Evolutionary conservation across 2,797 vertebrate species (phyloP).

Genomic region (Diglossa cyanea): DNA sequence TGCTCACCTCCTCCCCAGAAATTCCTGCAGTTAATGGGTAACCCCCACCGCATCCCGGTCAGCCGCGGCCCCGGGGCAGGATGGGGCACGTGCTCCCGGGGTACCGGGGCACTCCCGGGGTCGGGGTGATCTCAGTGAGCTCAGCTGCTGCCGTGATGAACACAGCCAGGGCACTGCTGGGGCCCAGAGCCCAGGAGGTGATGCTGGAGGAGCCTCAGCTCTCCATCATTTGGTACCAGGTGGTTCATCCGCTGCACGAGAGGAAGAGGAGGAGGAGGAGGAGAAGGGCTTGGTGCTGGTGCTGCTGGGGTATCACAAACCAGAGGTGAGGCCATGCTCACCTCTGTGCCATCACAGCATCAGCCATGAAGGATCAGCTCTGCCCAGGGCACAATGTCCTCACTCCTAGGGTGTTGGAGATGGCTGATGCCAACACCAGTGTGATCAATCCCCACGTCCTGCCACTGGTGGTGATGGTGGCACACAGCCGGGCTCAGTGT

Average conservation of each 20-base stretch:
- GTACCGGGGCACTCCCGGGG: rapidly evolving
- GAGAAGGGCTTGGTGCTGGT: not conserved
- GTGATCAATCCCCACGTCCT: rapidly evolving
- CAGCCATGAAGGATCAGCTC: rapidly evolving
- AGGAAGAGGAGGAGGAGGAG: not conserved
- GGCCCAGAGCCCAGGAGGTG: rapidly evolving
- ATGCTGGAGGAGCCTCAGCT: not conserved
- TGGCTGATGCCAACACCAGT: not conserved
- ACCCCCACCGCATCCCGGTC: not conserved
- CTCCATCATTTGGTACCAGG: not conserved
- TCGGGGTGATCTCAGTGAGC: not conserved
- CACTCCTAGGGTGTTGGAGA: rapidly evolving
- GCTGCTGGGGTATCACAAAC: not conserved
- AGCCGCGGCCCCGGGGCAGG: rapidly evolving
- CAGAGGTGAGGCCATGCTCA: not conserved
- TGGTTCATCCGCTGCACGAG: not conserved
- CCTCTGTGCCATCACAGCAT: not conserved
- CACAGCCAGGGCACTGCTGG: rapidly evolving
- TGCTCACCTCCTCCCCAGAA: conserved; percentile 62
- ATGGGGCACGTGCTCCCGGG: rapidly evolving
- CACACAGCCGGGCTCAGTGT: rapidly evolving
- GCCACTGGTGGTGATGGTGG: not conserved
- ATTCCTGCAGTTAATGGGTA: conserved; percentile 80
- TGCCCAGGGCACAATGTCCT: not conserved
- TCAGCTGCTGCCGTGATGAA: rapidly evolving